Evolutionary conservation across 2,888 invertebrate genomes (phyloP).

Genomic region (Doris montereyensis): DNA sequence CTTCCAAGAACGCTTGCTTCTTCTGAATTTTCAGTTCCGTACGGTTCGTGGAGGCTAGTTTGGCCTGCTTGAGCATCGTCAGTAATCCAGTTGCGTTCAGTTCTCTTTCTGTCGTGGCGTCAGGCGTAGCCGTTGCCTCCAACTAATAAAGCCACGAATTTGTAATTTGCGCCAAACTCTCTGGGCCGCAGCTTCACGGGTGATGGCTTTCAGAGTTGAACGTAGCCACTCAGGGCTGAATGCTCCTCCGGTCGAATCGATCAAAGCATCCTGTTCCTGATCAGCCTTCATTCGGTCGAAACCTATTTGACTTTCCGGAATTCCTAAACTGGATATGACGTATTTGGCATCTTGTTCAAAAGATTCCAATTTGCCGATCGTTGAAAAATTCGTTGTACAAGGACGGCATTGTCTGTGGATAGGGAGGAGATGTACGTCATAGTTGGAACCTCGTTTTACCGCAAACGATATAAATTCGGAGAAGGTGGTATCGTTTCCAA

Average conservation of each 20-base stretch:
- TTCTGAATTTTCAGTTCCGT: slow-evolving; percentile 26
- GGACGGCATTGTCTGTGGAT: slow-evolving; percentile 37
- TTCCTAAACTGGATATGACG: slow-evolving; percentile 3
- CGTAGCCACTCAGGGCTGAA: neutral
- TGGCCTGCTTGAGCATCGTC: neutral
- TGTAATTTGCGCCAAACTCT: slow-evolving; percentile 39
- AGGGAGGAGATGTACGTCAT: slow-evolving; percentile 27
- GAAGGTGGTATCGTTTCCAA: slow-evolving; percentile 51
- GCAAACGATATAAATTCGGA: slow-evolving; percentile 47
- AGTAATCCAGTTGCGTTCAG: neutral
- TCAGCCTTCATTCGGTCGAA: slow-evolving; percentile 5
- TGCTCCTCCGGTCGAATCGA: slow-evolving; percentile 25
- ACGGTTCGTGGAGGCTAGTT: neutral
- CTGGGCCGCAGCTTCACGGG: neutral
- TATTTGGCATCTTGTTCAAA: slow-evolving; percentile 30
- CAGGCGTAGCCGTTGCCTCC: neutral
- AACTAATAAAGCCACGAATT: slow-evolving; percentile 35
- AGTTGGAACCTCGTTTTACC: slow-evolving; percentile 21
- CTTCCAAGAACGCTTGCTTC: slow-evolving; percentile 24
- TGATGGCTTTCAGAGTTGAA: neutral
- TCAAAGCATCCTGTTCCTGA: slow-evolving; percentile 14
- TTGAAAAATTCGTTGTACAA: slow-evolving; percentile 36
- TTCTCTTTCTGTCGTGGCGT: neutral
- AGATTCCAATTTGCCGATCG: slow-evolving; percentile 44
- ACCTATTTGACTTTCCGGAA: slow-evolving; percentile 9